Percentiles rank a stretch among this genome's conserved stretches.
phyloP scores from a whole-genome alignment of 2,113 vertebrate species.

The Lasiurus borealis region DNA sequence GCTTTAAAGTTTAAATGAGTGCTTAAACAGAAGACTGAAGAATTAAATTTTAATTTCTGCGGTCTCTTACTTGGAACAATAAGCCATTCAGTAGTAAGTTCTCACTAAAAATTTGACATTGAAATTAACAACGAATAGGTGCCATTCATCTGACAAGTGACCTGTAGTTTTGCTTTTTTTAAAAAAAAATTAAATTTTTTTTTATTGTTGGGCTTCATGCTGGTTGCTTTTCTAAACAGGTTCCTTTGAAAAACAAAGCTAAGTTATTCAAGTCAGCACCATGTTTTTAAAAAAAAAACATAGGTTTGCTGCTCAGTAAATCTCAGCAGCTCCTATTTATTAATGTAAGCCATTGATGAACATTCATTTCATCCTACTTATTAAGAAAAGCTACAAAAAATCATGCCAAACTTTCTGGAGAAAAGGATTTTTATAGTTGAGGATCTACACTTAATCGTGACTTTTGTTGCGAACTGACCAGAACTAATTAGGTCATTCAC shows the following conservation, averaged over 20 bases:
- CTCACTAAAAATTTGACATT: slow-evolving; percentile 35
- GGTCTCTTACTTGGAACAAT: slow-evolving; percentile 8
- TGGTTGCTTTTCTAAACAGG: slow-evolving; percentile 27
- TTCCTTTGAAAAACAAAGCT: slow-evolving; percentile 17
- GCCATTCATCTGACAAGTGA: slow-evolving; percentile 33
- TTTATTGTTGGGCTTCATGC: neutral
- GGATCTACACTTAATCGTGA: neutral
- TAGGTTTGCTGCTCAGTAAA: neutral
- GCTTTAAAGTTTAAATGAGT: slow-evolving; percentile 34
- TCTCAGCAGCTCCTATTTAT: slow-evolving; percentile 27
- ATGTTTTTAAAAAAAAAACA: slow-evolving; percentile 3
- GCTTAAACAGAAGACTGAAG: neutral
- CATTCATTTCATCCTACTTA: slow-evolving; percentile 37
- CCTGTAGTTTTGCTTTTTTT: slow-evolving; percentile 17
- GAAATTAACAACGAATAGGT: slow-evolving; percentile 7
- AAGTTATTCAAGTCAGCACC: neutral
- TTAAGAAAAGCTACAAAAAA: neutral
- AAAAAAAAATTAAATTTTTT: slow-evolving; percentile 9
- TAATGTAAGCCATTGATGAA: neutral
- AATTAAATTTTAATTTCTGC: slow-evolving; percentile 46
- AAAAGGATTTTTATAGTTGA: neutral
- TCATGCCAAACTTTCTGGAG: neutral
- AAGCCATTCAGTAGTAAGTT: neutral
- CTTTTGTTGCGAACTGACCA: neutral
- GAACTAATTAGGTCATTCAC: slow-evolving; percentile 1